These are phyloP conservation scores for Montifringilla adamsi DNA, from an alignment of 2,113 vertebrate species.

Conservation along the genomic window DNA sequence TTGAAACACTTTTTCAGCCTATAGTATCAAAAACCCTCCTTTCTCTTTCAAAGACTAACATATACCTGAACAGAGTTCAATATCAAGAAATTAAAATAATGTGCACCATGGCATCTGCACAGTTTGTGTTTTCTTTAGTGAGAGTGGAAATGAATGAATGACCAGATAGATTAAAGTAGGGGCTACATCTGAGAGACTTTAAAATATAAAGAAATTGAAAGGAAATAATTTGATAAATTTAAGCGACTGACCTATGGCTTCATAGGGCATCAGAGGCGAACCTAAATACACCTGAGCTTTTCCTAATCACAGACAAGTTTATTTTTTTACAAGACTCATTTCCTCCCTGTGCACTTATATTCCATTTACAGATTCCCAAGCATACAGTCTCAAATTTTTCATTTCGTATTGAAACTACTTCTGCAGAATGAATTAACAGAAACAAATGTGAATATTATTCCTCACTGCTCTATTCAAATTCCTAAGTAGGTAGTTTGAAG, in stretches of 20 bases:
- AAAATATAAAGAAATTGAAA: not conserved
- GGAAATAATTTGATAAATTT: not conserved
- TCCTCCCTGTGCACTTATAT: not conserved
- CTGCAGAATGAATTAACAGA: not conserved
- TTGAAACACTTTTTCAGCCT: not conserved
- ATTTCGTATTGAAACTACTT: not conserved
- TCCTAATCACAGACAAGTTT: not conserved
- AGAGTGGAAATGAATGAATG: not conserved
- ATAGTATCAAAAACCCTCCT: not conserved
- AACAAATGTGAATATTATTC: not conserved
- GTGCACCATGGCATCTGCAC: not conserved
- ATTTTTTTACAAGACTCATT: not conserved
- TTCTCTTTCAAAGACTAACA: not conserved
- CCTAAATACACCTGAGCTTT: not conserved
- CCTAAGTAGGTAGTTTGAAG: not conserved
- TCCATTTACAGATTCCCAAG: not conserved
- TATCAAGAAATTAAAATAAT: not conserved
- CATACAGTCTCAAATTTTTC: not conserved
- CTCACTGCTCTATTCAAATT: not conserved
- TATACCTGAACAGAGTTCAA: not conserved
- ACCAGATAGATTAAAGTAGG: not conserved
- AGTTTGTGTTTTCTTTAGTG: not conserved
- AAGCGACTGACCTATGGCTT: not conserved
- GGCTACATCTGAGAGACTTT: not conserved
- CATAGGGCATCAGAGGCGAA: not conserved